Conservation (phyloP, 2,113 vertebrate species). For the Cebus imitator region DNA sequence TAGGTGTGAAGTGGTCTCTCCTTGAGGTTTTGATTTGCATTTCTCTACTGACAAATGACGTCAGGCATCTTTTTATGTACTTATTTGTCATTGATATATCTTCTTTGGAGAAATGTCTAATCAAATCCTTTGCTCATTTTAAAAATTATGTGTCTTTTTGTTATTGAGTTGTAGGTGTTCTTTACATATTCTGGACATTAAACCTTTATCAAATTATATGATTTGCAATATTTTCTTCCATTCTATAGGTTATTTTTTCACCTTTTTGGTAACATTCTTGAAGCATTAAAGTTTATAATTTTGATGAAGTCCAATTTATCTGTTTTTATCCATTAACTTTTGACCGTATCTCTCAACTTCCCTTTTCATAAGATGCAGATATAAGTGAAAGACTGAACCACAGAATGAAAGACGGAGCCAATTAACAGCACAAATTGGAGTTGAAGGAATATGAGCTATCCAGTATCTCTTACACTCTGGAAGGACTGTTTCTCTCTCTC, state of each 20-base stretch:
- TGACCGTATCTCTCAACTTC: background rate
- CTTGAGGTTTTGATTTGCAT: background rate
- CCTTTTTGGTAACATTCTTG: background rate
- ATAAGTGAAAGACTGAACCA: background rate
- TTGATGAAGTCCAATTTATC: background rate
- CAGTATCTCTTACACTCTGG: background rate
- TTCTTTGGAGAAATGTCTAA: conserved; percentile 6
- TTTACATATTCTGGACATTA: background rate
- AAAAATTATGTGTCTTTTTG: background rate
- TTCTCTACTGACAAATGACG: background rate
- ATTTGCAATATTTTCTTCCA: background rate
- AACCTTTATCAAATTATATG: background rate
- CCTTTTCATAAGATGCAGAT: background rate
- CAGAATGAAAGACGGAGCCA: background rate
- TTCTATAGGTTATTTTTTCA: background rate
- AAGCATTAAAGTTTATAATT: background rate
- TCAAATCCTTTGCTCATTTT: background rate
- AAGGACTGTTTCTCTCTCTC: background rate
- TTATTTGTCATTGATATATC: background rate
- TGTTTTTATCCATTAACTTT: background rate
- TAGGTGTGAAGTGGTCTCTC: background rate
- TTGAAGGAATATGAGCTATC: background rate
- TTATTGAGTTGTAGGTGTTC: background rate
- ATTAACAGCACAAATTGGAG: background rate
- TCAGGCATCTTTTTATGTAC: background rate